These are phyloP conservation scores for Sternotherus odoratus DNA, from an alignment of 2,797 vertebrate genomes.

Conservation along the genomic window DNA sequence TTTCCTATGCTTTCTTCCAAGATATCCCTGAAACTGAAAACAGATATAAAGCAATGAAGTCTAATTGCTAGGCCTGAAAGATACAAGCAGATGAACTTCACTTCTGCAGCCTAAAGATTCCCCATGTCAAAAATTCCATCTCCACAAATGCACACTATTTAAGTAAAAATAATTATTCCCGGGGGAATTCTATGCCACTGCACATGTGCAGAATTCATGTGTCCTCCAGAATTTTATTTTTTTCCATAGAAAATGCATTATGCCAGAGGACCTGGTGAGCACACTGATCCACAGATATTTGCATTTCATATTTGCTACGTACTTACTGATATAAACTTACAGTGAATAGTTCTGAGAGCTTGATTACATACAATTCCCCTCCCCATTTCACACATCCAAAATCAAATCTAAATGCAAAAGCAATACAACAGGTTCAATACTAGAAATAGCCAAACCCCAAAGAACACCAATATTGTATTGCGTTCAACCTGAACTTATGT, in stretches of 20 bases:
- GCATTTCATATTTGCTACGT: not conserved
- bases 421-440: not conserved
- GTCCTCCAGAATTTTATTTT: too few relatives aligned
- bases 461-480: not conserved
- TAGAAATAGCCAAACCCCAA: fast-evolving
- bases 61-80: not conserved
- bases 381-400: not conserved
- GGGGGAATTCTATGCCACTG: too few relatives aligned
- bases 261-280: too few relatives aligned
- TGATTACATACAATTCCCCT: fast-evolving
- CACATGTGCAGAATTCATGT: too few relatives aligned
- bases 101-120: not conserved
- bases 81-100: not conserved
- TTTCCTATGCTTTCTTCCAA: not conserved
- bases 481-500: not conserved
- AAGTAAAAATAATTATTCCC: too few relatives aligned
- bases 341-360: too few relatives aligned
- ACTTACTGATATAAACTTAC: not conserved
- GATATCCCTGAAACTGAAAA: not conserved
- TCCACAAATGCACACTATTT: not conserved
- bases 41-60: not conserved
- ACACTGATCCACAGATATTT: not conserved
- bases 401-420: not conserved
- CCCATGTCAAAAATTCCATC: not conserved
- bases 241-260: too few relatives aligned